phyloP scores from a whole-genome alignment of 2,888 invertebrate genomes.

The Seira ritae region DNA sequence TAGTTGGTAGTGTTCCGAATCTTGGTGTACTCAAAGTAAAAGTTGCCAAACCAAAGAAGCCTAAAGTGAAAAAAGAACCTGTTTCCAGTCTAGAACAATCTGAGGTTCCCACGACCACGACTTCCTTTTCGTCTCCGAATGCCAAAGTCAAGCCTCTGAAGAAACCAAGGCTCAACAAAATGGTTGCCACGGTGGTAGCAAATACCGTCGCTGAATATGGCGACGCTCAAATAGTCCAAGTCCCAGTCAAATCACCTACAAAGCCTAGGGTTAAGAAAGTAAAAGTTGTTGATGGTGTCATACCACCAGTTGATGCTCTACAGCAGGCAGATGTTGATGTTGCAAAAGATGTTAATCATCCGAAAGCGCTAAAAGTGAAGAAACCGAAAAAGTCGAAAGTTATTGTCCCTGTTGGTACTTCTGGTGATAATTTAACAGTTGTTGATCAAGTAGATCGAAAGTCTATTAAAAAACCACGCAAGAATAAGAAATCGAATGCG shows the following conservation, averaged over 20 bases:
- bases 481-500: too few species aligned
- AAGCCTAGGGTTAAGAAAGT: not conserved
- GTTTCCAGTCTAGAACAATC: not conserved
- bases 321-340: not conserved
- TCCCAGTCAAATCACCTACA: not conserved
- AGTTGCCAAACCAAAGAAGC: conserved; percentile 20
- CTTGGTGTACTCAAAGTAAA: too few species aligned
- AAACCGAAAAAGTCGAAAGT: too few species aligned
- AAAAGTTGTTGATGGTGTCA: not conserved
- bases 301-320: too few species aligned
- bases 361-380: too few species aligned
- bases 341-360: not conserved
- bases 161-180: not conserved
- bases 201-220: not conserved
- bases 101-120: not conserved
- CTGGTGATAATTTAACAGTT: too few species aligned
- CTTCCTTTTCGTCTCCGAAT: too few species aligned
- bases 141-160: not conserved
- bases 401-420: too few species aligned
- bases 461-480: too few species aligned
- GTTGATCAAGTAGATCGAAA: too few species aligned
- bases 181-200: not conserved
- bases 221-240: conserved; percentile 20
- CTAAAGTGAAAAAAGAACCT: conserved; percentile 12
- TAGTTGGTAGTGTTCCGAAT: not conserved